Base-by-base conservation (phyloP, 2,113 vertebrate genomes). In the Protomyctophum bolini region DNA sequence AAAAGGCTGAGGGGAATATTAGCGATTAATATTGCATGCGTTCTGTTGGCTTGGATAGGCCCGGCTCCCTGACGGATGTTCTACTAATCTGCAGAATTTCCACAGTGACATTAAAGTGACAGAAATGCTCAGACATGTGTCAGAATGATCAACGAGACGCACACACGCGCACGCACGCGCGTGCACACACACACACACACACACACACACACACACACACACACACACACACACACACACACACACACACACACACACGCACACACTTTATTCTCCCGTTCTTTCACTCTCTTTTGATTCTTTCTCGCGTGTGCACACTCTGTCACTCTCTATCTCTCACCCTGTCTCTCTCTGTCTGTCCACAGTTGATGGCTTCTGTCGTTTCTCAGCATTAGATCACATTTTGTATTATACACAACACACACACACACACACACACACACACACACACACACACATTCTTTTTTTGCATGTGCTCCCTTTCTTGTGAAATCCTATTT, bases 21-120 rank as follows among this genome's bases (percentile, higher is more conserved):
- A 85, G 85, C 79, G 73, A 90, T 93, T 84, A 92, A 93, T 93
- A 91, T 93, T 93, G 91, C 89, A 93, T 91, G 87, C 63, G 63
- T 87, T 89, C 90, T 93, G 90, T 90, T 91, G 88, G 83, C 85
- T 88, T 75, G 83, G 87, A 91, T 90, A 68, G 88, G 77, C 84
- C 73, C 64, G 65, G 85, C 82, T 78, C 86, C 80, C 64, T 89
- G 89, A 91, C 88, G 88, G 89, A 91, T 89, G 87, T 87, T 81
- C 74, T 85, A 83, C 89, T 89, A 90, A 91, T 92, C 89, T 91
- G 85, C 83, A 85, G 89, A 92, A 91, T 93, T 92, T 91, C 85
- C 83, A 83, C 78, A 81, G 87, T 93, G 89, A 92, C 89, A 89
- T 90, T 91, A 92, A 93, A 92, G 86, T 88, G 86, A 89, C 88